Evolutionary conservation across 2,797 vertebrate species (phyloP).

Genomic region (Menidia menidia): DNA sequence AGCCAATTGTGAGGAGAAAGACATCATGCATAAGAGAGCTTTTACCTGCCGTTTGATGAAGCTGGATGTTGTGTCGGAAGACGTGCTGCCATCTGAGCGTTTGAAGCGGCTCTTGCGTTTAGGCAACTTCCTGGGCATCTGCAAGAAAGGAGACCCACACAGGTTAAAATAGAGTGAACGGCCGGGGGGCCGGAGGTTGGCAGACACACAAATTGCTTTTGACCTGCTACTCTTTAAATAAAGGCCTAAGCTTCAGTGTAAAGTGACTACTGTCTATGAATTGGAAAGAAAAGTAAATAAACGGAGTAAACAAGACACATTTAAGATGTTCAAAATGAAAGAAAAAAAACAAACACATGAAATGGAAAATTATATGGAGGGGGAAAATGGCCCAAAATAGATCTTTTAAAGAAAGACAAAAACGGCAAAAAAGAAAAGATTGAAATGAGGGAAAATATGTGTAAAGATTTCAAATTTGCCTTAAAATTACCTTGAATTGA

Average conservation of each 20-base stretch:
- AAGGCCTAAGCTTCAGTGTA: neutral
- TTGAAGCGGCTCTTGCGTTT: conserved; percentile 87
- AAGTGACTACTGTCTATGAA: neutral
- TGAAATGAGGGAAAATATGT: too few relatives aligned
- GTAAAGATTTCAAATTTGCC: too few relatives aligned
- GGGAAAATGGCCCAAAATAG: neutral
- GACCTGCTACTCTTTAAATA: too few relatives aligned
- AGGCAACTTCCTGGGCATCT: conserved; percentile 86
- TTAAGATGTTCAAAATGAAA: neutral
- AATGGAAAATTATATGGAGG: neutral
- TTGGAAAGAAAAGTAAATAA: neutral
- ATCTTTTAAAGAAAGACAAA: neutral
- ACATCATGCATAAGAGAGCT: conserved; percentile 11
- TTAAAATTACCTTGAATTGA: too few relatives aligned
- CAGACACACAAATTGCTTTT: too few relatives aligned
- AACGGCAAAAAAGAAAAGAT: too few relatives aligned
- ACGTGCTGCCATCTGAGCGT: conserved; percentile 87
- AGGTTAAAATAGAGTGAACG: conserved; percentile 4
- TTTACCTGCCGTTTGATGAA: conserved; percentile 86
- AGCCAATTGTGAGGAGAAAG: neutral
- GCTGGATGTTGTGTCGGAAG: conserved; percentile 87
- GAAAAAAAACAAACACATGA: neutral
- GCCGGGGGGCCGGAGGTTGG: too few relatives aligned
- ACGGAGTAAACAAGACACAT: neutral
- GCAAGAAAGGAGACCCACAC: conserved; percentile 33